Evolutionary conservation across 2,888 invertebrate genomes (phyloP).

Genomic region (Phengaris arion): DNA sequence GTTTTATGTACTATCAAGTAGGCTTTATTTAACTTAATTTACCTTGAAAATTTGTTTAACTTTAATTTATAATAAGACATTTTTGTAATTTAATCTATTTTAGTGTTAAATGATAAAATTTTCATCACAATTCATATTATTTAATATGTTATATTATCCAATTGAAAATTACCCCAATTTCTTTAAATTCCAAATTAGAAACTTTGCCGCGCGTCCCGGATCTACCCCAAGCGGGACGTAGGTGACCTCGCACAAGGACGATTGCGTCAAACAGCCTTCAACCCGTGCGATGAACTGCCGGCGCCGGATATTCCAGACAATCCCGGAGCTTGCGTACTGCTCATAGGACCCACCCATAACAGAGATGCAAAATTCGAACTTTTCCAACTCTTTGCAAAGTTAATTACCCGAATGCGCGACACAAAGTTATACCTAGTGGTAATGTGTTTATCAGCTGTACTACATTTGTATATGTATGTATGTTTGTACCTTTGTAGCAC

Average conservation of each 20-base stretch:
- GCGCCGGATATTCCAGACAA: neutral
- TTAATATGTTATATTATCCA: neutral
- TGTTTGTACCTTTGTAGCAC: no score
- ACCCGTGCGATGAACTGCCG: slow-evolving; percentile 10
- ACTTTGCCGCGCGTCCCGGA: neutral
- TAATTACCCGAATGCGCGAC: neutral
- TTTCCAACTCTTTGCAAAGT: neutral
- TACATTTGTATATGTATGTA: no score
- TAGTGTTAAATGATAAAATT: no score
- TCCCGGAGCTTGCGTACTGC: slow-evolving; percentile 13
- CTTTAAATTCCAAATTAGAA: neutral
- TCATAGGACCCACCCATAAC: neutral
- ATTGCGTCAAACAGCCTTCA: slow-evolving; percentile 18
- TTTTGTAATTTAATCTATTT: no score
- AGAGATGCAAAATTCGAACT: neutral
- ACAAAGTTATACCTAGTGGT: no score
- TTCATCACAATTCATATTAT: no score
- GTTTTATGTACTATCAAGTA: no score
- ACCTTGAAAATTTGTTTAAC: no score
- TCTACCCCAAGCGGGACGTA: neutral
- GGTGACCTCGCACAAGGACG: slow-evolving; percentile 18
- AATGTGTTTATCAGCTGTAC: no score
- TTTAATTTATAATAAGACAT: no score
- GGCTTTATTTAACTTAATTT: no score
- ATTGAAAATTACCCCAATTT: neutral